Evolutionary conservation across 2,113 vertebrate species (phyloP), one percentile per base, ranked within the genome.

Genomic region (Sisor rabdophorus): DNA sequence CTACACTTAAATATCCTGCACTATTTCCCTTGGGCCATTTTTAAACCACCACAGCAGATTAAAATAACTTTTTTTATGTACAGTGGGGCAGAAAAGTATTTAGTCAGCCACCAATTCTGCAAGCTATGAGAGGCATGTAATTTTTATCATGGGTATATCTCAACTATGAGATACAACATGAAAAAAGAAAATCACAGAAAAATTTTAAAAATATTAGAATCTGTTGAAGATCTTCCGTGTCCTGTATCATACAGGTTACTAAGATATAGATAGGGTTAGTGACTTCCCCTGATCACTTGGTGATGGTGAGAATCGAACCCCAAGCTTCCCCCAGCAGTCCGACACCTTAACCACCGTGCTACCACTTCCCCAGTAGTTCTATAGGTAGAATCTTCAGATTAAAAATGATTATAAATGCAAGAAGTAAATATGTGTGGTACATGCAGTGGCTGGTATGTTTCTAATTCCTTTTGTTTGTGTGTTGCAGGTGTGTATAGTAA

Each of bases 1-100:
- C n/a, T n/a, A n/a, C n/a, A 60, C 67, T 8, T 47, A 84, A 28
- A 60, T 84, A 70, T 78, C 60, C 69, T 86, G 72, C 13, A 87
- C 88, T 2, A 22, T 68, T 54, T 91, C 90, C 8, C 52, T 91
- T 36, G 3, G n/a, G 22, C 44, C 15, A 26, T 48, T 15, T 11
- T 16, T 22, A 54, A 84, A 56, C 36, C 72, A 0, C 63, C 79
- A 44, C 32, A 54, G 28, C 63, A 84, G 85, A 48, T 80, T 75
- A 53, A 79, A 19, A 73, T 76, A 82, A 63, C 77, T 56, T 53
- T 11, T 70, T 84, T 20, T 36, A 79, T n/a, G n/a, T n/a, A n/a
- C n/a, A n/a, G n/a, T n/a, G n/a, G n/a, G n/a, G n/a, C n/a, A n/a
- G n/a, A n/a, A n/a, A n/a, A n/a, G n/a, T n/a, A n/a, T n/a, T n/a